Evolutionary conservation across 92 coral and sea anemone genomes (phyloP), one percentile per base, ranked within the genome.

Genomic region (Epizoanthus illoricatus): DNA sequence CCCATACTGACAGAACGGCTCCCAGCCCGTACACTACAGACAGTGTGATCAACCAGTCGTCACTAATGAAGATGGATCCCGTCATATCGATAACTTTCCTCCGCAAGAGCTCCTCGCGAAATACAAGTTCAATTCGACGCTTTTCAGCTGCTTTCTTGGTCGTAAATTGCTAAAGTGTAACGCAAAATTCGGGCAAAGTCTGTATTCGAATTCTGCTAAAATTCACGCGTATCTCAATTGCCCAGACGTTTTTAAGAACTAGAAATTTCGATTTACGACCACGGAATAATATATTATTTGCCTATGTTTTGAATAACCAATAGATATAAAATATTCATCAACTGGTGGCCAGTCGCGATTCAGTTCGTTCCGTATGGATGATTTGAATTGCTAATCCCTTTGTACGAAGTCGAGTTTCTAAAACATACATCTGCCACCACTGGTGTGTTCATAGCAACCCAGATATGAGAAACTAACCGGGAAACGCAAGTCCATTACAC

Each of bases 31-130:
- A 96, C 8, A 96, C 85, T 18, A 96, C 99, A 17, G 99, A 96
- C 1, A 96, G 87, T 0, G 99, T 93, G 41, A 96, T 94, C 16
- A 96, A 89, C 99, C 99, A 96, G 91, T 96, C 98, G 92, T 96
- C 98, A 5, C 97, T 97, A 24, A 96, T 92, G 23, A 94, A 95
- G 15, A 93, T 93, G 62, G 82, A 78, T 10, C 89, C 94, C 45
- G 85, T 79, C 92, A 89, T 85, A 24, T 73, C 73, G 67, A 64
- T 54, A 52, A 20, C 1, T n/a, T 73, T 73, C 79, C n/a, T 10
- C 18, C 28, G 40, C 15, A 20, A 19, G 45, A 56, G 56, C n/a
- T 28, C 62, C 13, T 33, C 67, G 67, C 16, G 42, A 62, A 43
- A 45, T 39, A 52, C 40, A 15, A 78, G 45, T 10, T 13, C 71